Percentiles rank a stretch among this genome's conserved stretches.
Conservation (phyloP, 2,888 invertebrate species). For the Lepidocyrtoides sp. region DNA sequence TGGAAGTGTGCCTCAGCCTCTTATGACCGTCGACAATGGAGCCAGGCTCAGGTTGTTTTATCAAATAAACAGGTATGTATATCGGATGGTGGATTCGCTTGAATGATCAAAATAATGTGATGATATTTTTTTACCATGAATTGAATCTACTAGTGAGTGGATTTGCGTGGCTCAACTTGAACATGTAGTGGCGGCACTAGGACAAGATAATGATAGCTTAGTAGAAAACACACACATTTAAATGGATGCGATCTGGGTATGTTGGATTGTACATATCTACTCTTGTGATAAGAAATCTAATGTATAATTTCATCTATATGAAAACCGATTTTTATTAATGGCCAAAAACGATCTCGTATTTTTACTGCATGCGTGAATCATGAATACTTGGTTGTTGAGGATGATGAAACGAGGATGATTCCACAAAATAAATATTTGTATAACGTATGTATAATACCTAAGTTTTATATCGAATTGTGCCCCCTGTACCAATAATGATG, state of each 20-base stretch:
- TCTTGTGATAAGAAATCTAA: not conserved
- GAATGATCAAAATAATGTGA: constrained; percentile 6
- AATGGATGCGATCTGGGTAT: constrained; percentile 14
- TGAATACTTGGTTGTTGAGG: not conserved
- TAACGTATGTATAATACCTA: not conserved
- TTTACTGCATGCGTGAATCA: not conserved
- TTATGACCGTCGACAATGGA: constrained; percentile 15
- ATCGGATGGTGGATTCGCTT: constrained; percentile 54
- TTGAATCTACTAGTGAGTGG: constrained; percentile 44
- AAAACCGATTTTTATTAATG: not conserved
- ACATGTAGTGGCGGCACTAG: constrained; percentile 65
- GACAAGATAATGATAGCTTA: constrained; percentile 76
- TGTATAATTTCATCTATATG: not conserved
- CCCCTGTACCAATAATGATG: not conserved
- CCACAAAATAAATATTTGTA: constrained; percentile 21
- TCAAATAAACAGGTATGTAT: constrained; percentile 41
- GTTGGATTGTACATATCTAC: too few relatives aligned
- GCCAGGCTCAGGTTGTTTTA: constrained; percentile 13
- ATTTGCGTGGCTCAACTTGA: constrained; percentile 32
- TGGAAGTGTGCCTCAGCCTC: constrained; percentile 40
- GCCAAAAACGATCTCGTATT: not conserved
- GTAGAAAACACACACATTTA: constrained; percentile 34
- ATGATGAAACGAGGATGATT: not conserved
- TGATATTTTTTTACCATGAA: constrained; percentile 36
- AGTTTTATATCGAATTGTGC: constrained; percentile 24